Base-by-base conservation (phyloP, 2,113 vertebrate genomes). In the Scophthalmus maximus region DNA sequence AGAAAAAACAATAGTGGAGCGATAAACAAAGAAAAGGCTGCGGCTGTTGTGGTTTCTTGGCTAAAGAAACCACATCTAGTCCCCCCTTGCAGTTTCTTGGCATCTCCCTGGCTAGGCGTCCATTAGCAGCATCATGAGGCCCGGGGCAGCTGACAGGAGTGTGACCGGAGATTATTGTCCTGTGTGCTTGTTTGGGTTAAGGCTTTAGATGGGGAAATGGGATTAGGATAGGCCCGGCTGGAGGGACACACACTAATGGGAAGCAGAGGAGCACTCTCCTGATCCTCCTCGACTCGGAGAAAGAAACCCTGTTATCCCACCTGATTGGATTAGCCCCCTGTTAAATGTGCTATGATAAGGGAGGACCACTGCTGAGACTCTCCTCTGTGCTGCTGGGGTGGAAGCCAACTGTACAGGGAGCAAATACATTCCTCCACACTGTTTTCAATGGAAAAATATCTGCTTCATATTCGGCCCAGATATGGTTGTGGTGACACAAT, bases 121-220 rank as follows among this genome's bases (percentile, higher is more conserved):
- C 81, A 90, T 90, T 89, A 87, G 86, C 81, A 68, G 88, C 83
- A 84, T 88, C 78, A 78, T 85, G 77, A 86, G 84, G 84, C 88
- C 83, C 59, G 57, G 75, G 91, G 83, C 82, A 2, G 78, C 78
- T 77, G 76, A 82, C 87, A 86, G 82, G 90, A 91, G 88, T 92
- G 91, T 91, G 88, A 92, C 89, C 87, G 46, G 83, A 92, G 90
- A 93, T 92, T 92, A 92, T 90, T 91, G 91, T 91, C 90, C 89
- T 86, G 89, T 78, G 85, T 86, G 89, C 88, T 91, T 93, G 91
- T 93, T 92, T 93, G 90, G 90, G 91, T 92, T 93, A 89, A 89
- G 88, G 92, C 91, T 93, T 93, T 91, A 91, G 90, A 91, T 91
- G 91, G 85, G 92, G 90, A 93, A 93, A 92, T 93, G 91, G 92